phyloP scores from a whole-genome alignment of 2,888 invertebrate genomes.

The Bombyx huttoni region DNA sequence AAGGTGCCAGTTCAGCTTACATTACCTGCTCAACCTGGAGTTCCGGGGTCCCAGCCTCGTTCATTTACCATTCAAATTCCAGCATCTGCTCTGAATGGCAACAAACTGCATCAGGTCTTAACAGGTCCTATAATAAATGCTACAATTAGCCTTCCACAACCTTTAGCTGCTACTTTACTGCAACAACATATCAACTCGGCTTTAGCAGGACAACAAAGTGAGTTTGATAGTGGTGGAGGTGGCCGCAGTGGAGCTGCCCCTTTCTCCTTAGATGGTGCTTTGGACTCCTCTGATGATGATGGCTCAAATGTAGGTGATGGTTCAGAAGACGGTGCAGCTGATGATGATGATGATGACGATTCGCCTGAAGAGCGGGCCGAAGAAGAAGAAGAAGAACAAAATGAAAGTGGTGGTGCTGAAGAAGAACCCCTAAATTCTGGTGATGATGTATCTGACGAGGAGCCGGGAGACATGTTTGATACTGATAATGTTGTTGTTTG shows the following conservation, averaged over 20 bases:
- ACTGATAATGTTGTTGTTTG: constrained; percentile 99
- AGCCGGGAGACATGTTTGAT: constrained; percentile 95
- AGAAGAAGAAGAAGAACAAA: constrained; percentile 79
- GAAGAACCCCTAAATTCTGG: constrained; percentile 96
- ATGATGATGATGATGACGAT: constrained; percentile 83
- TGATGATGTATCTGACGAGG: constrained; percentile 98
- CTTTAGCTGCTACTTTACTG: constrained; percentile 84
- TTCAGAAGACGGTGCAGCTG: constrained; percentile 79
- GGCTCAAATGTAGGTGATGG: constrained; percentile 73
- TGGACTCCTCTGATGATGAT: constrained; percentile 82
- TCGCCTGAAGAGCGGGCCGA: constrained; percentile 77
- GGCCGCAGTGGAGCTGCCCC: constrained; percentile 57
- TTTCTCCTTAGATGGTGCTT: constrained; percentile 74
- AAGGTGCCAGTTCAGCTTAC: constrained; percentile 79
- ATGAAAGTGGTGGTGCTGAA: constrained; percentile 75
- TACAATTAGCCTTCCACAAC: constrained; percentile 88
- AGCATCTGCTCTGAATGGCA: constrained; percentile 84
- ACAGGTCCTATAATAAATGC: constrained; percentile 92
- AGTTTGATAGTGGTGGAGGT: constrained; percentile 63
- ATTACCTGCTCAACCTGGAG: constrained; percentile 83
- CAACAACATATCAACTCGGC: constrained; percentile 92
- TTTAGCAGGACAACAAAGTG: constrained; percentile 66
- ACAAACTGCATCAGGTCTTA: constrained; percentile 78
- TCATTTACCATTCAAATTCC: constrained; percentile 93
- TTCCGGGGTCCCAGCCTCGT: constrained; percentile 78